Evolutionary conservation across 2,888 invertebrate species (phyloP).

Genomic region (Proisotoma minuta): DNA sequence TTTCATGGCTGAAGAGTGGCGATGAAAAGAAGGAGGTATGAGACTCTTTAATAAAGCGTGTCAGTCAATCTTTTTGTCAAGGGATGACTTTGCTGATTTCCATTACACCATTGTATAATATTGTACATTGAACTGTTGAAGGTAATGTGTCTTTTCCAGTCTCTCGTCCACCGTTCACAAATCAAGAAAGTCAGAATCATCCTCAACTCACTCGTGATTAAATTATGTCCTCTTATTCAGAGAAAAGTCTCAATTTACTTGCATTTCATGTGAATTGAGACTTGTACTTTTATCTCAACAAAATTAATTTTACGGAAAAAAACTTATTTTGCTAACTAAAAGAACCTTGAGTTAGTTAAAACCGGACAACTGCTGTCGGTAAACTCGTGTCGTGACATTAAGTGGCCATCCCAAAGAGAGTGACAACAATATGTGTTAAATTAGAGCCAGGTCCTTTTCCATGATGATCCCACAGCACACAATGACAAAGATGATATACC

Average conservation of each 20-base stretch:
- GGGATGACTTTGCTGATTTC: background rate
- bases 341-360: background rate
- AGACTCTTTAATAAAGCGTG: conserved; percentile 26
- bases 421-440: conserved; percentile 23
- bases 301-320: no score
- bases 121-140: background rate
- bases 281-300: no score
- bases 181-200: no score
- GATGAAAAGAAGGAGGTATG: conserved; percentile 9
- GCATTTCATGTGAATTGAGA: no score
- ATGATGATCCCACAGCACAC: background rate
- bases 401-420: conserved; percentile 21
- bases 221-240: no score
- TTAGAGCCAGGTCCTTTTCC: conserved; percentile 19
- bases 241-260: no score
- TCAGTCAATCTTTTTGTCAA: conserved; percentile 25
- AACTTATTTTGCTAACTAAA: no score
- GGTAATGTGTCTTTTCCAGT: background rate
- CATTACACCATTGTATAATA: background rate
- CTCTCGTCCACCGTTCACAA: no score
- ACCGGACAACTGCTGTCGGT: conserved; percentile 27
- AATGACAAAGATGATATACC: conserved; percentile 10
- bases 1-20: background rate
- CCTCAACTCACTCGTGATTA: no score
- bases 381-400: conserved; percentile 27